Conservation (phyloP, 2,888 invertebrate genomes). For the Leucophenga montana region DNA sequence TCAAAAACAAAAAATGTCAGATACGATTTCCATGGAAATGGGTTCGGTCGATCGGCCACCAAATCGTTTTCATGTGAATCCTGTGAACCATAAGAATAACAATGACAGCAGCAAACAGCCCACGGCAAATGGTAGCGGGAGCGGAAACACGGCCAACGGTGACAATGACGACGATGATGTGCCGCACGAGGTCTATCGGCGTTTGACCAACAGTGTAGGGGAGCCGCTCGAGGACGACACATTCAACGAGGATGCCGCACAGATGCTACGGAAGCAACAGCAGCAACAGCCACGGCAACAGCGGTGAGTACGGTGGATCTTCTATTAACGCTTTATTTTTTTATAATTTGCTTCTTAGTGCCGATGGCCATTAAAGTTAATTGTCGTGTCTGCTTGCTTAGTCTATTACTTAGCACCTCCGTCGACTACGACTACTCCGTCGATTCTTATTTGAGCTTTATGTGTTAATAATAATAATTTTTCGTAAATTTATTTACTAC, state of each 20-base stretch:
- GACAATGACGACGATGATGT: constrained; percentile 35
- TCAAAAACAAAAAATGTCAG: constrained; percentile 64
- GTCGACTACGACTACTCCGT: background rate
- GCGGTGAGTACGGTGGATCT: constrained; percentile 58
- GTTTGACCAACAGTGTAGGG: constrained; percentile 68
- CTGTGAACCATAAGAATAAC: constrained; percentile 70
- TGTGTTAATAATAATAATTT: constrained; percentile 2
- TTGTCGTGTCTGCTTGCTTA: constrained; percentile 4
- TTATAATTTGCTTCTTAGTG: constrained; percentile 6
- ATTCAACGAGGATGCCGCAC: constrained; percentile 69
- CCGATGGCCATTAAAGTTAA: background rate
- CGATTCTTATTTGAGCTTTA: background rate
- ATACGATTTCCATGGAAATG: constrained; percentile 70
- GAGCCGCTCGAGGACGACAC: constrained; percentile 71
- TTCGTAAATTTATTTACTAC: constrained; percentile 1
- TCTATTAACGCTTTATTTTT: background rate
- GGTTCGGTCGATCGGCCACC: constrained; percentile 71
- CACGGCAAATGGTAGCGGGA: constrained; percentile 43
- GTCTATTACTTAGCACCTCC: background rate
- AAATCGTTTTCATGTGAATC: constrained; percentile 73
- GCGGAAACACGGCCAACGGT: constrained; percentile 19
- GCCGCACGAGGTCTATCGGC: constrained; percentile 70
- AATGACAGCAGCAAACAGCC: constrained; percentile 50
- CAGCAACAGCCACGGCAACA: constrained; percentile 66
- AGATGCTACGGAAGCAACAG: constrained; percentile 66